Conservation (phyloP, 1,140 invertebrate genomes). For the Euglossa dilemma region DNA sequence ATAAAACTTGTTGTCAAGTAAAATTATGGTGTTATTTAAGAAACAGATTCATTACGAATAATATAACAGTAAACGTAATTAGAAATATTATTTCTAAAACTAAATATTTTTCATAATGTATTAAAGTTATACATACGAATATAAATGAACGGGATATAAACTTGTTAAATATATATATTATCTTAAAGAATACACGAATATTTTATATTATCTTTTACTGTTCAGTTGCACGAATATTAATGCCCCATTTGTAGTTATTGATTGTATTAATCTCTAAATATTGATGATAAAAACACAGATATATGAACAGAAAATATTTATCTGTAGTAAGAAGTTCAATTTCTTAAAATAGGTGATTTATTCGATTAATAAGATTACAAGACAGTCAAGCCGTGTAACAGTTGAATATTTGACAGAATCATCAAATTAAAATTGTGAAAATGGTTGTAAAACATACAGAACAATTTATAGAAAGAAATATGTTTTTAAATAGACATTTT, state of each 20-base stretch:
- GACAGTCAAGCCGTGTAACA: not conserved
- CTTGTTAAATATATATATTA: not conserved
- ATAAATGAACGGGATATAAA: not conserved
- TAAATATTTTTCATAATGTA: not conserved
- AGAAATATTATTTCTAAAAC: not conserved
- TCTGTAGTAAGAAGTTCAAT: no score
- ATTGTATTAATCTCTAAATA: no score
- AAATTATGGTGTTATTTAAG: not conserved
- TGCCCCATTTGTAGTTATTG: no score
- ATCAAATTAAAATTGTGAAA: not conserved
- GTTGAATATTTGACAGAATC: not conserved
- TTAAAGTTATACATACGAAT: not conserved
- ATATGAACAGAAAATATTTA: no score
- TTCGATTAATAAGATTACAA: not conserved
- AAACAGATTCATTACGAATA: not conserved
- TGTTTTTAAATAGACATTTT: not conserved
- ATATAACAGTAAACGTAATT: not conserved
- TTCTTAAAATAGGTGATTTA: not conserved
- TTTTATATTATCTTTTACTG: not conserved
- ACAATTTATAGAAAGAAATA: not conserved
- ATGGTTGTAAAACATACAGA: not conserved
- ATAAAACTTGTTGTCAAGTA: not conserved
- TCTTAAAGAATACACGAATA: not conserved
- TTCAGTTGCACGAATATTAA: not conserved
- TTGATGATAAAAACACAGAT: no score